phyloP scores from a whole-genome alignment of 1,140 invertebrate species.

The Hylyphantes graminicola region DNA sequence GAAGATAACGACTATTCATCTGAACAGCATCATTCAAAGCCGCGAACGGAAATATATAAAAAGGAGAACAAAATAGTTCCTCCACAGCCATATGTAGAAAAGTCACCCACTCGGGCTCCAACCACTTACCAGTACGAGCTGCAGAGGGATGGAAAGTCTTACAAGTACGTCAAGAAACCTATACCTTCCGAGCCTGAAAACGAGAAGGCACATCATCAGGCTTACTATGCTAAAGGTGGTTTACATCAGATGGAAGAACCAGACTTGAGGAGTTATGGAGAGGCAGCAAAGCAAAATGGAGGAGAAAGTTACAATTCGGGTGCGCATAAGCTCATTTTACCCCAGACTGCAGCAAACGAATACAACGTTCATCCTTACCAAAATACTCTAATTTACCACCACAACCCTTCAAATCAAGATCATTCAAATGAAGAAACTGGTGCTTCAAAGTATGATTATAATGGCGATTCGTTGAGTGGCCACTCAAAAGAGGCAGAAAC shows the following conservation, averaged over 20 bases:
- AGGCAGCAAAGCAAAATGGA: neutral
- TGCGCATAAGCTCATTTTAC: neutral
- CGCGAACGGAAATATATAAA: neutral
- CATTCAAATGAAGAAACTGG: neutral
- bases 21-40: too few species aligned
- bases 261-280: neutral
- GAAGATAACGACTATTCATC: too few species aligned
- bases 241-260: too few species aligned
- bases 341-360: neutral
- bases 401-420: neutral
- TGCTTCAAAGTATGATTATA: conserved; percentile 2
- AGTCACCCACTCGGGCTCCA: neutral
- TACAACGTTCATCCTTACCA: neutral
- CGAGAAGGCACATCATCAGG: neutral
- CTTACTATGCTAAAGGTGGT: neutral
- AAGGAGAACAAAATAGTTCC: neutral
- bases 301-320: neutral
- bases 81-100: neutral
- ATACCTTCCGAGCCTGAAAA: neutral
- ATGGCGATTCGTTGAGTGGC: neutral
- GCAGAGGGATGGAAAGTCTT: neutral
- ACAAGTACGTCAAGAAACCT: neutral
- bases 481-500: neutral
- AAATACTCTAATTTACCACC: neutral
- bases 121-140: conserved; percentile 40